Conservation (phyloP, 2,797 vertebrate species). For the Eulemur coronatus region DNA sequence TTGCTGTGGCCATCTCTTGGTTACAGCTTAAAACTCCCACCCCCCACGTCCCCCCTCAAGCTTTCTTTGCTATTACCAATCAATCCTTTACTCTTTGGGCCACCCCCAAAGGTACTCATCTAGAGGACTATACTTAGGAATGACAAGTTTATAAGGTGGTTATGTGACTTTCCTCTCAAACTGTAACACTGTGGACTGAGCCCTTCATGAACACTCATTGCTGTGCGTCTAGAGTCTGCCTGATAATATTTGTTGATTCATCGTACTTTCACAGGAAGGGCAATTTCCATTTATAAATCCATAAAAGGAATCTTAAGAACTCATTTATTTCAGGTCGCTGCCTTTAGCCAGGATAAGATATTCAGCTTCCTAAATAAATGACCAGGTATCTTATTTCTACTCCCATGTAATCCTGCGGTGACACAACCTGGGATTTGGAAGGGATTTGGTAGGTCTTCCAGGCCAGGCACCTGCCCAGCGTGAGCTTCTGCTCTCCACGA, state of each 20-base stretch:
- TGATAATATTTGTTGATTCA: not conserved
- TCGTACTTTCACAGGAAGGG: not conserved
- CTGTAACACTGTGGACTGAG: not conserved
- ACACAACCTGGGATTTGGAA: not conserved
- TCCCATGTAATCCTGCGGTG: not conserved
- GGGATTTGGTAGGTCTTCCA: not conserved
- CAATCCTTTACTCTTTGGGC: not conserved
- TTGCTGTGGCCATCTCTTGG: not conserved
- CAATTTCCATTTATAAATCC: not conserved
- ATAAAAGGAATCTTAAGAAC: conserved; percentile 12
- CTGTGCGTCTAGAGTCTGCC: not conserved
- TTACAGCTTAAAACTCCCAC: not conserved
- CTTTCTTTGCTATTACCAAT: not conserved
- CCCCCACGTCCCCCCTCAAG: not conserved
- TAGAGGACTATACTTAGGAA: not conserved
- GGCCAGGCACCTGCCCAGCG: not conserved
- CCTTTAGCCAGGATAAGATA: not conserved
- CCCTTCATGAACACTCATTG: not conserved
- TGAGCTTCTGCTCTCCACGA: not conserved
- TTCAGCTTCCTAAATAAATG: not conserved
- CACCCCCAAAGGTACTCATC: not conserved
- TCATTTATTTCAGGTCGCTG: not conserved
- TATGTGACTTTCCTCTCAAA: not conserved
- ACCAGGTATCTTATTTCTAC: not conserved
- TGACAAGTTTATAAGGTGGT: not conserved